Evolutionary conservation across 1,140 invertebrate species (phyloP).

Genomic region (Agrypnia vestita): DNA sequence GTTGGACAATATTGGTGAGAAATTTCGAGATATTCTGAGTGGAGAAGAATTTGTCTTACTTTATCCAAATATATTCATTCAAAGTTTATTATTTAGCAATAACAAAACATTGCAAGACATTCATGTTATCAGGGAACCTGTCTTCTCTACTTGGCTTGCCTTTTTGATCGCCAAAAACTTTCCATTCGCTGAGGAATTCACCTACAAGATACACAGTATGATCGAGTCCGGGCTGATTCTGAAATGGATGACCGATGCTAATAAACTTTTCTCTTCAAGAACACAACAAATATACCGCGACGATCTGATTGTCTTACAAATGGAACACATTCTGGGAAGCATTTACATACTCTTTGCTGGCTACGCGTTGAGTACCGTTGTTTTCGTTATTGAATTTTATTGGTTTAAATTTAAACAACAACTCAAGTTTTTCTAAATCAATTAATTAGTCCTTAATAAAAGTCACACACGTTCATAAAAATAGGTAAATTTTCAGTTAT

Average conservation of each 20-base stretch:
- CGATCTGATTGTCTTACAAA: neutral
- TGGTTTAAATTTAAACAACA: neutral
- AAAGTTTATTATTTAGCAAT: neutral
- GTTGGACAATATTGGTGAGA: neutral
- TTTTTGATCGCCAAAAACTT: neutral
- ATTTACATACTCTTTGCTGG: neutral
- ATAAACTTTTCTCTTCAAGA: neutral
- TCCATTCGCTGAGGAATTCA: neutral
- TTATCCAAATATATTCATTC: neutral
- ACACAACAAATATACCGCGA: neutral
- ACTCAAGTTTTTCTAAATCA: too few species aligned
- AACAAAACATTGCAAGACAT: conserved; percentile 5
- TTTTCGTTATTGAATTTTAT: neutral
- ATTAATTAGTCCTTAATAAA: too few species aligned
- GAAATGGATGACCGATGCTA: conserved; percentile 7
- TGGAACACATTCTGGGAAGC: conserved; percentile 3
- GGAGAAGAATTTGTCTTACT: neutral
- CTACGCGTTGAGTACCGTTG: neutral
- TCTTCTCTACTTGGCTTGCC: neutral
- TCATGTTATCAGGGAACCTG: neutral
- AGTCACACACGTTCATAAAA: too few species aligned
- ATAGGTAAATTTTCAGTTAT: too few species aligned
- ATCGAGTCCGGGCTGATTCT: neutral
- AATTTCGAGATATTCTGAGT: neutral
- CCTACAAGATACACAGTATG: neutral